These are phyloP conservation scores for Nymphalis io DNA, from an alignment of 1,140 invertebrate genomes.

Conservation along the genomic window DNA sequence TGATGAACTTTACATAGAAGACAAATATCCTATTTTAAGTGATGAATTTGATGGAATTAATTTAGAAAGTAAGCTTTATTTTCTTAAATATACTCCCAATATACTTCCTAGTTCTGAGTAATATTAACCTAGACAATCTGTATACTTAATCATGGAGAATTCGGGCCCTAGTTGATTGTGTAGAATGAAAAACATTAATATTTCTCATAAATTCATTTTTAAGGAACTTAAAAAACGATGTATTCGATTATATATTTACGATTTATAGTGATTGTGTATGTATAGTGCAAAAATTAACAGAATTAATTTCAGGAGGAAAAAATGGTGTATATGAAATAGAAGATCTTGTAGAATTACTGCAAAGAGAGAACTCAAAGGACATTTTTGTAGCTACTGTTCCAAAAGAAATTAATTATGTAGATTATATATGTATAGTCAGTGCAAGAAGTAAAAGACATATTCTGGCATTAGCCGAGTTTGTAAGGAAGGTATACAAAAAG, in stretches of 20 bases:
- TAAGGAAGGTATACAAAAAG: constrained; percentile 89
- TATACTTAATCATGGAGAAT: too few species aligned
- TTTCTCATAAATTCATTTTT: too few species aligned
- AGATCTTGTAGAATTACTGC: constrained; percentile 89
- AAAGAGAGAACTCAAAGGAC: constrained; percentile 88
- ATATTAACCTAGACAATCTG: too few species aligned
- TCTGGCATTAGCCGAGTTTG: constrained; percentile 87
- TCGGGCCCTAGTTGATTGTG: too few species aligned
- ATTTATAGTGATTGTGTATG: too few species aligned
- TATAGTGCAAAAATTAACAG: not conserved
- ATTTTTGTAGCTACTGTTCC: constrained; percentile 92
- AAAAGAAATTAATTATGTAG: constrained; percentile 87
- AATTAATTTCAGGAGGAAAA: constrained; percentile 84
- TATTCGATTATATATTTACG: too few species aligned
- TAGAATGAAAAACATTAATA: too few species aligned
- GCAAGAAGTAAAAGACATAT: constrained; percentile 89
- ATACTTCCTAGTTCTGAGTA: not conserved
- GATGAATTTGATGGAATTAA: constrained; percentile 81
- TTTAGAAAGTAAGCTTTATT: constrained; percentile 68
- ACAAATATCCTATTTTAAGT: constrained; percentile 70
- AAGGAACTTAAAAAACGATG: too few species aligned
- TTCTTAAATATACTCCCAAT: constrained; percentile 10
- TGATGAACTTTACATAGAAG: constrained; percentile 81
- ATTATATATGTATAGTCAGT: constrained; percentile 90
- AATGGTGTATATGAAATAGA: constrained; percentile 93